Evolutionary conservation across 2,113 vertebrate genomes (phyloP), one percentile per base, ranked within the genome.

Genomic region (Pseudorectes ferrugineus): DNA sequence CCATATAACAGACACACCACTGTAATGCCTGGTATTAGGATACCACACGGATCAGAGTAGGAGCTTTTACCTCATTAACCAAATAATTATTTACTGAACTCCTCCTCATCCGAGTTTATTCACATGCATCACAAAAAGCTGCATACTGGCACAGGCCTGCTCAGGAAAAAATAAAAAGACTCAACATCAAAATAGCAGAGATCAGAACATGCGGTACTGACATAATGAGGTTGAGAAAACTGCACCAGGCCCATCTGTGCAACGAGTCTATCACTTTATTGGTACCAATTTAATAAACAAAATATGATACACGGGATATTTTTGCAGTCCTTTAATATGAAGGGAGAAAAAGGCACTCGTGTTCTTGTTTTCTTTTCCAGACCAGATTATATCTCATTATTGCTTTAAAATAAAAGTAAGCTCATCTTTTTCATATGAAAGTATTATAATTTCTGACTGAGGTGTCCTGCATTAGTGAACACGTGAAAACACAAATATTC

Each of bases 121-220:
- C 85, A 85, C 75, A 93, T 5, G 76, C 88, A 96, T 82, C 88
- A 83, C 72, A 94, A 84, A 92, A 96, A 92, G 52, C 95, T 92
- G 95, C 92, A 90, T 29, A 66, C 45, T 94, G 92, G 90, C 82
- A 90, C 77, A 90, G 71, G 82, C 68, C 89, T 93, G 67, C 94
- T 93, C 67, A 28, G 77, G 22, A 24, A 26, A 55, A 61, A 89
- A 91, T 82, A 79, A 71, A 66, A 84, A 89, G n/a, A 26, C 46
- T 88, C 85, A 88, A 92, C 68, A 92, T 94, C 88, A 94, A 94
- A 96, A 95, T 80, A 96, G 94, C 93, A 88, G 93, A 94, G 95
- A 93, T 94, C 94, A 96, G 94, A 96, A 97, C 94, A 96, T 78
- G 93, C 88, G 55, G 94, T 93, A 96, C 90, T 95, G 94, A 95